Evolutionary conservation across 2,113 vertebrate genomes (phyloP).

Genomic region (Petrocephalus zakoni): DNA sequence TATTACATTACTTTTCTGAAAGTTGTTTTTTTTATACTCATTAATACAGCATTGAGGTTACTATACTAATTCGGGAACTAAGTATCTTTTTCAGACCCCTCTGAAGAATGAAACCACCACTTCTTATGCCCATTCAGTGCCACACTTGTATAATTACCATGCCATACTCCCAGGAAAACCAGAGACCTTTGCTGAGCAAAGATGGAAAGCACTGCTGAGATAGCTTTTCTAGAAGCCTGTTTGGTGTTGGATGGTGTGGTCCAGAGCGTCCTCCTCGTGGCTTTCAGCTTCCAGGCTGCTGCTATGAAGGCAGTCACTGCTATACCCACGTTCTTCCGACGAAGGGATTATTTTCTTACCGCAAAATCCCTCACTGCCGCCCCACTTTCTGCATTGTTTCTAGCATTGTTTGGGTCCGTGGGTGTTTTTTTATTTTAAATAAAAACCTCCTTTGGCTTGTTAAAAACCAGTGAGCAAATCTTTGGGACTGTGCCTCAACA

Average conservation of each 20-base stretch:
- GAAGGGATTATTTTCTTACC: background rate
- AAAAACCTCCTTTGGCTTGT: background rate
- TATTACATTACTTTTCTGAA: background rate
- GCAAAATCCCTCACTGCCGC: background rate
- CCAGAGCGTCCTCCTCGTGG: background rate
- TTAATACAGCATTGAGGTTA: background rate
- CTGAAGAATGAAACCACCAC: background rate
- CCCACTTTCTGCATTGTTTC: background rate
- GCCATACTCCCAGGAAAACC: background rate
- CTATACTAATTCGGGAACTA: background rate
- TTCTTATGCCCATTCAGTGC: background rate
- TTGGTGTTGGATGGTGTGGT: background rate
- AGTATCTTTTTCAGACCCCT: background rate
- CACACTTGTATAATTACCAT: background rate
- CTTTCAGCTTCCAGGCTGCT: background rate
- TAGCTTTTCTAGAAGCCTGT: background rate
- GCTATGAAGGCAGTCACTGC: background rate
- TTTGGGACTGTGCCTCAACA: background rate
- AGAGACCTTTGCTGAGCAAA: background rate
- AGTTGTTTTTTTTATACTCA: background rate
- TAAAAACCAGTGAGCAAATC: constrained; percentile 1
- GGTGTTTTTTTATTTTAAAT: background rate
- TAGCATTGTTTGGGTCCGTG: background rate
- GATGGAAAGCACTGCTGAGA: background rate
- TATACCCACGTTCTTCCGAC: background rate